phyloP scores from a whole-genome alignment of 2,113 vertebrate genomes.

The Cygnus atratus region DNA sequence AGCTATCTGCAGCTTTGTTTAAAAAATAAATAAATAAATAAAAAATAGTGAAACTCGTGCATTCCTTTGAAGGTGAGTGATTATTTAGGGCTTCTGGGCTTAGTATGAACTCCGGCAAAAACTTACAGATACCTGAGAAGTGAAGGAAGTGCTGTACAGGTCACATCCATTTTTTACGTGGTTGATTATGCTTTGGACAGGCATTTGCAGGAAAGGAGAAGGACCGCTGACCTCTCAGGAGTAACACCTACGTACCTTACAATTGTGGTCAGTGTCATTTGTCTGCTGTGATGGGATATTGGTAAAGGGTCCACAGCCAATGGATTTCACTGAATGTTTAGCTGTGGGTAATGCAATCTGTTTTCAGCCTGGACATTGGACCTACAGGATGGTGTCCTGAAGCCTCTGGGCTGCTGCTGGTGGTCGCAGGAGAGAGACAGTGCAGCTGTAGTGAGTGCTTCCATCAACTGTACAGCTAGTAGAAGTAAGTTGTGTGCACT shows the following conservation, averaged over 20 bases:
- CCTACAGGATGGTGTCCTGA: neutral
- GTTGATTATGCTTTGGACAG: neutral
- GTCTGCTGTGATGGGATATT: neutral
- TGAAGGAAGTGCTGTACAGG: neutral
- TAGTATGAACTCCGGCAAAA: neutral
- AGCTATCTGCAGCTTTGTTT: neutral
- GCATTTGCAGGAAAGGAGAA: neutral
- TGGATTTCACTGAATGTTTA: neutral
- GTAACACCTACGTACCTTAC: neutral
- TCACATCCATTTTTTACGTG: neutral
- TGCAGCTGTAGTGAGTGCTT: neutral
- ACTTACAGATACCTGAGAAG: neutral
- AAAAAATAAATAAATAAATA: neutral
- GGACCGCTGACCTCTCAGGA: neutral
- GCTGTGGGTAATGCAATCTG: neutral
- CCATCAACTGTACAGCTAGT: neutral
- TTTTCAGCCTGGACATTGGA: neutral
- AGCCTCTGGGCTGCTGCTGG: neutral
- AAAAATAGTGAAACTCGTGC: neutral
- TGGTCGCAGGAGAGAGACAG: rapidly evolving
- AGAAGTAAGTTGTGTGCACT: neutral
- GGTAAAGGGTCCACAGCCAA: neutral
- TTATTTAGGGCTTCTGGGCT: neutral
- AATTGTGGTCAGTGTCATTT: neutral
- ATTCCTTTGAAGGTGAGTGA: neutral